phyloP scores from a whole-genome alignment of 2,113 vertebrate species.

The Dasypus novemcinctus region DNA sequence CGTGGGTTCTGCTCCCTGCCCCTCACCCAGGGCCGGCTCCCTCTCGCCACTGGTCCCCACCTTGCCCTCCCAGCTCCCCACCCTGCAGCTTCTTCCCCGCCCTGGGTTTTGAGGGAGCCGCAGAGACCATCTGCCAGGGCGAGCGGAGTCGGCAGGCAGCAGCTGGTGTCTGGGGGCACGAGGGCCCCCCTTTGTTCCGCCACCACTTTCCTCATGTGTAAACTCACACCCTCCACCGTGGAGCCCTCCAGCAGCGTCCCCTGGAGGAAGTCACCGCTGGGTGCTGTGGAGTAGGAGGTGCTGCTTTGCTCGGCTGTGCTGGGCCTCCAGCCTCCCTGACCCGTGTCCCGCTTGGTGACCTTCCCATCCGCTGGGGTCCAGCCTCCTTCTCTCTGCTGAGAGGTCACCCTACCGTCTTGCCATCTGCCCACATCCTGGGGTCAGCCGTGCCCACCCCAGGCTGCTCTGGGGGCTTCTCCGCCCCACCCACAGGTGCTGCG shows the following conservation, averaged over 20 bases:
- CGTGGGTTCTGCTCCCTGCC: fast-evolving
- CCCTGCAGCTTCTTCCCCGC: too few relatives aligned
- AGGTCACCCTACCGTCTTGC: background rate
- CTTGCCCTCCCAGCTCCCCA: too few relatives aligned
- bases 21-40: background rate
- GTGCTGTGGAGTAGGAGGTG: fast-evolving
- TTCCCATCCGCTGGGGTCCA: background rate
- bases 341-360: background rate
- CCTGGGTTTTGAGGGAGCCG: background rate
- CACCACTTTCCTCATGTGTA: fast-evolving
- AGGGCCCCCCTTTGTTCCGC: background rate
- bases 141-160: background rate
- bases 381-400: background rate
- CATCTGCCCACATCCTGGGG: background rate
- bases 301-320: too few relatives aligned
- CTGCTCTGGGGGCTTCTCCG: background rate
- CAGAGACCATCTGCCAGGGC: background rate
- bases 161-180: fast-evolving
- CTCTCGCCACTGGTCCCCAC: background rate
- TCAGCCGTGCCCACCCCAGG: background rate
- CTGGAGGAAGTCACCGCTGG: fast-evolving
- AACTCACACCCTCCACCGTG: fast-evolving
- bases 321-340: background rate
- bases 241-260: background rate
- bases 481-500: fast-evolving